Base-by-base conservation (phyloP, 1,140 invertebrate species). In the Papilio aristodemus region DNA sequence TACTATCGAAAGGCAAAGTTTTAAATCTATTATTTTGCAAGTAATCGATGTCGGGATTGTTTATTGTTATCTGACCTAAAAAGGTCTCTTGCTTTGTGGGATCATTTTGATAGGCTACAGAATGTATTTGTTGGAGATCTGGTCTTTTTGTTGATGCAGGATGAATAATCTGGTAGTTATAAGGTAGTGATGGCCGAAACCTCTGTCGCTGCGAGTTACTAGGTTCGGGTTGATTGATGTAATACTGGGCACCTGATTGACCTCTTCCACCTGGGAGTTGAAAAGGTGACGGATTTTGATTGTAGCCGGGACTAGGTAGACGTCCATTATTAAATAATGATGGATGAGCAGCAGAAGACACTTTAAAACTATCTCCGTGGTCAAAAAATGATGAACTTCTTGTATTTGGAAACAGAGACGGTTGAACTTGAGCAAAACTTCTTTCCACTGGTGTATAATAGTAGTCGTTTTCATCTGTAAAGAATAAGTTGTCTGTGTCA, bases 81-180 rank as follows among this genome's bases (percentile, higher is more conserved):
- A 93, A 93, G 14, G 92, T 93, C 85, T 93, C 93, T 59, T 91
- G 92, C 78, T 93, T 92, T 7, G 92, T 92, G 4, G 93, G 92
- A 75, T 93, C 90, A 76, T 92, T 90, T 75, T 92, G 92, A 76
- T 93, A 93, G 1, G 91, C 83, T 69, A 89, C 79, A 8, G 87
- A 91, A 76, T 89, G 88, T 79, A 92, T 89, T 77, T 87, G 89
- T 27, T 85, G 80, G 17, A 81, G 71, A 59, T 92, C 89, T 46
- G 91, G 91, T 69, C 85, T 86, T 68, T 88, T 91, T 10, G 91
- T 91, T 67, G 91, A 90, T 19, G 88, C 90, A 63, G 91, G 89
- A 75, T 92, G 89, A 54, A 86, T 81, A 43, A 88, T 75, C 79
- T 92, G 90, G 72, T 83, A 92, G 66, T 90, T 92, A 64, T 86